Evolutionary conservation across 2,888 invertebrate species (phyloP).

Genomic region (Eupithecia abbreviata): DNA sequence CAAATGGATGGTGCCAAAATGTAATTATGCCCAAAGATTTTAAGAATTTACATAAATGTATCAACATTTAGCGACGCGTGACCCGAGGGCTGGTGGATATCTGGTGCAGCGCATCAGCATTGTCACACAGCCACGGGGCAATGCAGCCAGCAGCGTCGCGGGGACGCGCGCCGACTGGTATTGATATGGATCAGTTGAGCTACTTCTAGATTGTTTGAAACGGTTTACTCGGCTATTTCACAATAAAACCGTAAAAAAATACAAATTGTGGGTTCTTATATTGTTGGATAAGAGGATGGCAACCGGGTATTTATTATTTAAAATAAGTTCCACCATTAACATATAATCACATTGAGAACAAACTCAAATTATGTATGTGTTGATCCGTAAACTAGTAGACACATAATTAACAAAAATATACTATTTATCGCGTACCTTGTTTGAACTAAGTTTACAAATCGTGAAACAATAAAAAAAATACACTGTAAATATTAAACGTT

Average conservation of each 20-base stretch:
- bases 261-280: too few relatives aligned
- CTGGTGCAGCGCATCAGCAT: neutral
- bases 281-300: too few relatives aligned
- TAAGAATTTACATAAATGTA: too few relatives aligned
- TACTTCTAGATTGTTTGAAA: neutral
- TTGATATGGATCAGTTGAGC: neutral
- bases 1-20: too few relatives aligned
- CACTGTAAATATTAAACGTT: conserved; percentile 23
- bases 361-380: neutral
- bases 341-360: neutral
- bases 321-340: neutral
- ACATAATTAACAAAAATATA: too few relatives aligned
- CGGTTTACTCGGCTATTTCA: too few relatives aligned
- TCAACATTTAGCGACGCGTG: neutral
- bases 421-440: neutral
- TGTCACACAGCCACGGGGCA: neutral
- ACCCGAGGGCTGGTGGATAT: neutral
- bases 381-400: too few relatives aligned
- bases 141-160: conserved; percentile 1
- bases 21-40: too few relatives aligned
- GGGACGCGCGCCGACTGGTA: neutral
- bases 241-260: too few relatives aligned
- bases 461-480: neutral
- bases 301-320: too few relatives aligned
- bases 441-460: neutral